Evolutionary conservation across 1,140 invertebrate genomes (phyloP).

Genomic region (Bombus pyrosoma): DNA sequence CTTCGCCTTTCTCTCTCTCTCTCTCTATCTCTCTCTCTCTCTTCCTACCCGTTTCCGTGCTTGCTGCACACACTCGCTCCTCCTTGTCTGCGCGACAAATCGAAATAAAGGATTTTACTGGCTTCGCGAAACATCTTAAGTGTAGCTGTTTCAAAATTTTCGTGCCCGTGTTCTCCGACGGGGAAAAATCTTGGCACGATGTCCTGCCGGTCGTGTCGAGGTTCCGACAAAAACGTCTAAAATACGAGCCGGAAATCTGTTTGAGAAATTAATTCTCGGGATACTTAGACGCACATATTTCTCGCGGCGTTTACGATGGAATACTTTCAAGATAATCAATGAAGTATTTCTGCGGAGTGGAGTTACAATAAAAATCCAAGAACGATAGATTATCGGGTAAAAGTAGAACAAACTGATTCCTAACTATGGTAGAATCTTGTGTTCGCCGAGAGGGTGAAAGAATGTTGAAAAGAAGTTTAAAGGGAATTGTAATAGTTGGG

Average conservation of each 20-base stretch:
- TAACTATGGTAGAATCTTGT: neutral
- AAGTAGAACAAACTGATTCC: neutral
- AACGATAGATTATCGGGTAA: neutral
- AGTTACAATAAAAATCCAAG: neutral
- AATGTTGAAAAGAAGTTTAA: neutral
- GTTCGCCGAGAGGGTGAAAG: neutral
- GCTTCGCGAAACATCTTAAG: conserved; percentile 49
- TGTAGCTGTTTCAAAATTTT: conserved; percentile 49
- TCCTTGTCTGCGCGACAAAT: conserved; percentile 50
- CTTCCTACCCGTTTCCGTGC: neutral
- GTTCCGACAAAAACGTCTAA: neutral
- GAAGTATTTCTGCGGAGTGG: neutral
- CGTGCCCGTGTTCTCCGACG: conserved; percentile 13
- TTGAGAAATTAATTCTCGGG: conserved; percentile 21
- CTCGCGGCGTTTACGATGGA: neutral
- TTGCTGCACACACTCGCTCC: conserved; percentile 15
- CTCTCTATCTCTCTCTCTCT: neutral
- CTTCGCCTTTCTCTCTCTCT: conserved; percentile 21
- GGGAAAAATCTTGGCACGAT: conserved; percentile 49
- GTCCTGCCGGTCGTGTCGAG: conserved; percentile 28
- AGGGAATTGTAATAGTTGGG: neutral
- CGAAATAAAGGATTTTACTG: conserved; percentile 64
- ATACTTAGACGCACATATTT: neutral
- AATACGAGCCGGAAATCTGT: neutral
- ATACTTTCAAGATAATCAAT: neutral